phyloP scores from a whole-genome alignment of 2,113 vertebrate genomes.

The Gambusia affinis region DNA sequence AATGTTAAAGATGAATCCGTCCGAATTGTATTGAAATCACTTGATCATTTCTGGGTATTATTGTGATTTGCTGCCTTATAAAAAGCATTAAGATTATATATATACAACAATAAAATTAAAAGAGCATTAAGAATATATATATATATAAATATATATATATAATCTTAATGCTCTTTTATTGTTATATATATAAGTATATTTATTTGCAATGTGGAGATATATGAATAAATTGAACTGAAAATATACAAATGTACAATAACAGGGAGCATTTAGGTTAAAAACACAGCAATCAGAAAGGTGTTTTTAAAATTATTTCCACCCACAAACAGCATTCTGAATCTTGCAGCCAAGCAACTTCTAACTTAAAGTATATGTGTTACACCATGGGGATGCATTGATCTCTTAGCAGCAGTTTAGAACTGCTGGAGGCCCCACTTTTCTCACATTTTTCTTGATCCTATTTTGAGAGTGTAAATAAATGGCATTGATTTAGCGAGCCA shows the following conservation, averaged over 20 bases:
- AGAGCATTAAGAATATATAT: too few relatives aligned
- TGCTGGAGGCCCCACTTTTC: slow-evolving; percentile 50
- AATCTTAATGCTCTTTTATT: too few relatives aligned
- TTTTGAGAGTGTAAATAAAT: slow-evolving; percentile 62
- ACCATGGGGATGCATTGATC: slow-evolving; percentile 40
- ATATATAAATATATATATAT: too few relatives aligned
- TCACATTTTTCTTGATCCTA: slow-evolving; percentile 52
- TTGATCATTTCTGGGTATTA: neutral
- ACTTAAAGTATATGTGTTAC: slow-evolving; percentile 26
- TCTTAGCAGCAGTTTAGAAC: slow-evolving; percentile 51
- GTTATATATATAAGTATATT: too few relatives aligned
- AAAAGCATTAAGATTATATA: neutral
- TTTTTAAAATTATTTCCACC: neutral
- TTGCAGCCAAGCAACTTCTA: slow-evolving; percentile 34
- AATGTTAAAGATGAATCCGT: neutral
- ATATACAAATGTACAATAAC: neutral
- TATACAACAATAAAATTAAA: too few relatives aligned
- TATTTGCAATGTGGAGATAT: neutral
- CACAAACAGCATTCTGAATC: neutral
- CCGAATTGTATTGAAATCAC: neutral
- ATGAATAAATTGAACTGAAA: neutral
- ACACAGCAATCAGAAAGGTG: neutral
- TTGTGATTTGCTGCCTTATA: neutral
- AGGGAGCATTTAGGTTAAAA: neutral
- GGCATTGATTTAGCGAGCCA: slow-evolving; percentile 50